Base-by-base conservation (phyloP, 2,888 invertebrate species). In the Ceriagrion tenellum region DNA sequence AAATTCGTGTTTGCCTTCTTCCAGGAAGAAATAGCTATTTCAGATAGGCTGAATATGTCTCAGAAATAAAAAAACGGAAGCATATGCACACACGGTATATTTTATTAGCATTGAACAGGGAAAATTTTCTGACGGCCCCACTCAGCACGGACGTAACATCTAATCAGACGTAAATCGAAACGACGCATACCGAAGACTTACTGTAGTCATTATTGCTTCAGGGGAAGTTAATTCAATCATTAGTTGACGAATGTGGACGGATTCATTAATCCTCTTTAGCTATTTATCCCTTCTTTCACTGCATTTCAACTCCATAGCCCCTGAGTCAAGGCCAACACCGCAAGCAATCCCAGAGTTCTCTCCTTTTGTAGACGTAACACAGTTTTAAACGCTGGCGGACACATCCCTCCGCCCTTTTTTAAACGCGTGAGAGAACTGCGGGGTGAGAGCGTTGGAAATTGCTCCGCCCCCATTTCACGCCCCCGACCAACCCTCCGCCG, bases 321-420 rank as follows among this genome's bases (percentile, higher is more conserved):
- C 81, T 12, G 18, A 13, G 35, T 16, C 81, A 2, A 26, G n/a
- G 26, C n/a, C 0, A 18, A n/a, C 89, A 55, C 89, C 47, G 4
- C 55, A 12, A n/a, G 55, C 55, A 55, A 23, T 89, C 26, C 47
- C 8, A 47, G 47, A 23, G 40, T 18, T 89, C 55, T 26, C 55
- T 30, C 81, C 81, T 8, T 30, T 88, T n/a, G n/a, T 23, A 26
- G 23, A 12, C 89, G n/a, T n/a, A 55, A n/a, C 89, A 55, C 55
- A 89, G 47, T 89, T 89, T 89, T 47, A 55, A 55, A n/a, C 47
- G 47, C 55, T 6, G 47, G 55, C 55, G 55, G 55, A 89, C 89
- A 89, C n/a, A 13, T 89, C 47, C 47, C 59, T 16, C n/a, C 26
- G 89, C 89, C 55, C 89, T 55, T n/a, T 89, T 89, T 89, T 26